These are phyloP conservation scores for Drosophila sechellia DNA, from an alignment of 1,140 invertebrate species.

Conservation along the genomic window DNA sequence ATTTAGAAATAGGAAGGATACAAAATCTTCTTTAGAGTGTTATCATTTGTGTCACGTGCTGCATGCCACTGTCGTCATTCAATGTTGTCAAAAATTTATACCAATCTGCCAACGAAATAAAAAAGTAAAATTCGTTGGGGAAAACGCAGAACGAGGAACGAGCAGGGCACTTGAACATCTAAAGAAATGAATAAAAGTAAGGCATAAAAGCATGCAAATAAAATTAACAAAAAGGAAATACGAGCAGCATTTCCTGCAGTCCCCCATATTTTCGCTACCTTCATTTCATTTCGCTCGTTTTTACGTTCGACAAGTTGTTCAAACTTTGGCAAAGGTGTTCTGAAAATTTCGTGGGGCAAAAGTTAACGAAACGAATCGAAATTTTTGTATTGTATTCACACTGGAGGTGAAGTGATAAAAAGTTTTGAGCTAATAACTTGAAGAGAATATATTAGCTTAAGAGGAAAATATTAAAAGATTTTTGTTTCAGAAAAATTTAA, in stretches of 20 bases:
- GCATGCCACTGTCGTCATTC: slow-evolving; percentile 52
- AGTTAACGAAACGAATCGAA: slow-evolving; percentile 23
- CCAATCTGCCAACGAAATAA: slow-evolving; percentile 17
- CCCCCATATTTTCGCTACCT: slow-evolving; percentile 6
- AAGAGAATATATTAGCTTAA: not conserved
- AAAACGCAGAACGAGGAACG: not conserved
- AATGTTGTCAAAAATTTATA: slow-evolving; percentile 78
- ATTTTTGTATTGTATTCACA: slow-evolving; percentile 15
- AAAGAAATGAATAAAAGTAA: slow-evolving; percentile 72
- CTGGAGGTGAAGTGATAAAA: not conserved
- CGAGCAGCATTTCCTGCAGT: slow-evolving; percentile 13
- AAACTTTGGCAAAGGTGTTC: slow-evolving; percentile 44
- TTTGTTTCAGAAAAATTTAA: not conserved
- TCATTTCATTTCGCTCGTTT: slow-evolving; percentile 19
- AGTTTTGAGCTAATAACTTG: slow-evolving; percentile 8
- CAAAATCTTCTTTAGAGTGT: not conserved
- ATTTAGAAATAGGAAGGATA: too few relatives aligned
- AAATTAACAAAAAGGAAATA: slow-evolving; percentile 71
- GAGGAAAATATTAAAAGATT: not conserved
- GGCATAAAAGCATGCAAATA: slow-evolving; percentile 76
- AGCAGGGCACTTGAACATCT: slow-evolving; percentile 24
- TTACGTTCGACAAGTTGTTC: slow-evolving; percentile 25
- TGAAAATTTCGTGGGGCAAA: slow-evolving; percentile 28
- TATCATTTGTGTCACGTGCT: slow-evolving; percentile 69
- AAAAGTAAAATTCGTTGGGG: slow-evolving; percentile 1